Conservation (phyloP, 2,113 vertebrate genomes). For the Microcebus griseorufus region DNA sequence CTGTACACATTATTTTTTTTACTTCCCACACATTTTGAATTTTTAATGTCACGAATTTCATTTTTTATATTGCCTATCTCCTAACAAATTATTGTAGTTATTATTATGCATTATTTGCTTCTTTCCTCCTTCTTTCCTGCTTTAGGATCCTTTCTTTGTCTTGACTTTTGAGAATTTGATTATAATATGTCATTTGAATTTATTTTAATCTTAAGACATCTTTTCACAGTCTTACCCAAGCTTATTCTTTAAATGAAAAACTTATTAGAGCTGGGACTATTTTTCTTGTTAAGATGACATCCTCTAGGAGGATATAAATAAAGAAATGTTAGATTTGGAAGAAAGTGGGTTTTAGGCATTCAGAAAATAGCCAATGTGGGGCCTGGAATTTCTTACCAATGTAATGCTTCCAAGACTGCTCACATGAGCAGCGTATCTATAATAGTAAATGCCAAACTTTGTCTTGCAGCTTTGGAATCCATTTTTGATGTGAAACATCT, state of each 20-base stretch:
- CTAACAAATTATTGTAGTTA: too few relatives aligned
- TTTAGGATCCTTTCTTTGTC: too few relatives aligned
- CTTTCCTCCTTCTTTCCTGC: too few relatives aligned
- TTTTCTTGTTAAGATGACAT: constrained; percentile 1
- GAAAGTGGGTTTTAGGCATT: background rate
- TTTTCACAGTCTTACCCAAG: background rate
- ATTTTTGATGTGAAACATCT: background rate
- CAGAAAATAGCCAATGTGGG: background rate
- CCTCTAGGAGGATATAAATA: background rate
- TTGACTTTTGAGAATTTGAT: too few relatives aligned
- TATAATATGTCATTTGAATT: background rate
- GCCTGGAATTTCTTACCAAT: fast-evolving
- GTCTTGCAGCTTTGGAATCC: background rate
- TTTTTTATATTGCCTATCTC: too few relatives aligned
- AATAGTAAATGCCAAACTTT: background rate
- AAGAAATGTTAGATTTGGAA: background rate
- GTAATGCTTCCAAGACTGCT: background rate
- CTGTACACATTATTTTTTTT: too few relatives aligned
- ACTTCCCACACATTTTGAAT: too few relatives aligned
- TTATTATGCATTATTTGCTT: too few relatives aligned
- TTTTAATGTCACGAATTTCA: too few relatives aligned
- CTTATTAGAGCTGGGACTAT: background rate
- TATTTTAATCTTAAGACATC: background rate
- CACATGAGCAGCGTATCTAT: background rate
- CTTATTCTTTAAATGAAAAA: background rate